A percentile compares a stretch with the other conserved stretches of the same genome.
phyloP scores from a whole-genome alignment of 2,888 invertebrate genomes.

The Conchocele bisecta region DNA sequence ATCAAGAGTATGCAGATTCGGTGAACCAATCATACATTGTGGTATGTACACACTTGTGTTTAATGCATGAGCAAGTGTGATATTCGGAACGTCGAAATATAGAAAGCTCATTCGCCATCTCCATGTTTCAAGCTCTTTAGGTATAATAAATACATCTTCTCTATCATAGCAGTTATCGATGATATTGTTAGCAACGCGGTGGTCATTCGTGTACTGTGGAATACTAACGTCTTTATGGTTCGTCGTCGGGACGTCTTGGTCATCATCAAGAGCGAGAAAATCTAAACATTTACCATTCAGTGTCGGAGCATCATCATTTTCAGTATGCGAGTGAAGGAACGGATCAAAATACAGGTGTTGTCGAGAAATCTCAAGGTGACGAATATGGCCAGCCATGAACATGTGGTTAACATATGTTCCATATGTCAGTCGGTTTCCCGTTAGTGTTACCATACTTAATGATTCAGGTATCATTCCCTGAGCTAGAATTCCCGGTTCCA shows the following conservation, averaged over 20 bases:
- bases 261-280: no score
- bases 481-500: conserved; percentile 25
- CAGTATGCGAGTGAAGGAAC: no score
- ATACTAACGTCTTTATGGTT: no score
- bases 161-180: no score
- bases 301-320: no score
- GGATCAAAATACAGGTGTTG: conserved; percentile 49
- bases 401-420: conserved; percentile 19
- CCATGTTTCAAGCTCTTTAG: not conserved
- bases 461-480: not conserved
- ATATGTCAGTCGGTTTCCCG: conserved; percentile 40
- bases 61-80: conserved; percentile 26
- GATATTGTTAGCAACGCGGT: no score
- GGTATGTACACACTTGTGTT: no score
- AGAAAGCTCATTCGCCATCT: conserved; percentile 40
- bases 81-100: not conserved
- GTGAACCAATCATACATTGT: no score
- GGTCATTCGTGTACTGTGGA: no score
- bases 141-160: no score
- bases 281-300: no score
- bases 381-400: not conserved
- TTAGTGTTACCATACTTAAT: conserved; percentile 13
- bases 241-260: no score
- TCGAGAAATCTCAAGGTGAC: conserved; percentile 34
- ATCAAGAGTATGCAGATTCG: conserved; percentile 18